Base-by-base conservation (phyloP, 53 echinoderm and acorn worm species). In the Apostichopus leukothele region DNA sequence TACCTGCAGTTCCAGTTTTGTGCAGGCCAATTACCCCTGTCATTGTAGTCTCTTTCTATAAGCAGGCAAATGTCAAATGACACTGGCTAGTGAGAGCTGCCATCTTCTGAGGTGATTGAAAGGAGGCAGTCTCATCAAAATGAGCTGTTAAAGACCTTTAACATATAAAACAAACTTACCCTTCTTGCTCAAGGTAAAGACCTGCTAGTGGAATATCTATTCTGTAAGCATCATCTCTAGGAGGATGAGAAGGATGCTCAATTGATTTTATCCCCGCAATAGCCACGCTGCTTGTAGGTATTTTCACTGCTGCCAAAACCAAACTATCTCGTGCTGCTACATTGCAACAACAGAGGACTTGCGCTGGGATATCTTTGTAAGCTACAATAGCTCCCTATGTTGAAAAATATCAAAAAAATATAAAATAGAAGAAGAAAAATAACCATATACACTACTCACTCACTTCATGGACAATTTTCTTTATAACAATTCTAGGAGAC, bases 371-470 rank as follows among this genome's bases (percentile, higher is more conserved):
- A 7, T 76, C 39, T 22, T 23, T 25, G 39, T 26, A 76, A 76
- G 39, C 76, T 22, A 76, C 76, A 51, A 27, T 27, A 5, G 76
- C 76, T 76, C 76, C 76, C 76, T 76, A 26, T 25, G 39, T 25
- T 26, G 7, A 7, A 12, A 26, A 76, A 57, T 57, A 74, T 74
- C 19, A 21, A 14, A 39, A 39, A 67, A 67, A 5, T 14, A 67
- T 14, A 67, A 67, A 67, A 67, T 14, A 67, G 18, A 67, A 67
- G 68, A 67, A 67, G 68, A 18, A 67, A 67, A 67, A 67, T 67
- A 67, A 67, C 68, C 68, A 67, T 67, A 67, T 67, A 67, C 68
- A 67, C 68, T 67, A 67, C 68, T 67, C 4, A 67, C 68, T 67
- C 68, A 67, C 68, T 67, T 67, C 68, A 67, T 67, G 68, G 68